A percentile compares a stretch with the other conserved stretches of the same genome.
These are phyloP conservation scores for Protonibea diacanthus DNA, from an alignment of 2,797 vertebrate genomes.

Conservation along the genomic window DNA sequence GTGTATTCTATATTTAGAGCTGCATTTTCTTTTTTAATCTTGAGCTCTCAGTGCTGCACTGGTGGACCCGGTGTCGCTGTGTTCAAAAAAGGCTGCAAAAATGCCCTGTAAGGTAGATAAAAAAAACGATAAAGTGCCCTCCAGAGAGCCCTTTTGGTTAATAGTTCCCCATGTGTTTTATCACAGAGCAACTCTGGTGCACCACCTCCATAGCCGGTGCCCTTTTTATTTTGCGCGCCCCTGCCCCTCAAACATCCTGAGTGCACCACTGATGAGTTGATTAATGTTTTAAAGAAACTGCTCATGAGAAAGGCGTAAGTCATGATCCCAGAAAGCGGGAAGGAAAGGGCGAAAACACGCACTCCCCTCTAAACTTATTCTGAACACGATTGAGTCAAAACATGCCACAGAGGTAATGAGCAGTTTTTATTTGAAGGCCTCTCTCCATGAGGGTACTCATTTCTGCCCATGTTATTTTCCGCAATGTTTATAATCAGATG, in stretches of 20 bases:
- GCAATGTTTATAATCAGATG: neutral
- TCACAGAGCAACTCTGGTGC: no score
- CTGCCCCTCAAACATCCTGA: no score
- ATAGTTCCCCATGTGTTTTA: no score
- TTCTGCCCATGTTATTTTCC: neutral
- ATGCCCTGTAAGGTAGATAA: no score
- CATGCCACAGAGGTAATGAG: neutral
- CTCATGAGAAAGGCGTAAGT: neutral
- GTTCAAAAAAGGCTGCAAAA: no score
- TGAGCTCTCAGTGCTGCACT: neutral
- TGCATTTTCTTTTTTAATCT: neutral
- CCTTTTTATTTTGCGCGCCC: no score
- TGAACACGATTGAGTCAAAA: constrained; percentile 9
- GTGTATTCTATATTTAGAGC: constrained; percentile 27
- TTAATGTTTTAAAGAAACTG: neutral
- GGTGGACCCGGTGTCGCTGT: no score
- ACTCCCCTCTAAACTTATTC: constrained; percentile 8
- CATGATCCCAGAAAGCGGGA: constrained; percentile 3
- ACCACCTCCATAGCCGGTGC: no score
- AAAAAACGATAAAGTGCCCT: no score
- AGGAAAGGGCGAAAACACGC: neutral
- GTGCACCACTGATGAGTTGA: neutral
- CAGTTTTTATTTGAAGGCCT: neutral
- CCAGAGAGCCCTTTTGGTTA: no score
- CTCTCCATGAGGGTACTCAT: neutral